A percentile compares a stretch with the other conserved stretches of the same genome.
Conservation (phyloP, 2,888 invertebrate genomes). For the Invenusta paracnida region DNA sequence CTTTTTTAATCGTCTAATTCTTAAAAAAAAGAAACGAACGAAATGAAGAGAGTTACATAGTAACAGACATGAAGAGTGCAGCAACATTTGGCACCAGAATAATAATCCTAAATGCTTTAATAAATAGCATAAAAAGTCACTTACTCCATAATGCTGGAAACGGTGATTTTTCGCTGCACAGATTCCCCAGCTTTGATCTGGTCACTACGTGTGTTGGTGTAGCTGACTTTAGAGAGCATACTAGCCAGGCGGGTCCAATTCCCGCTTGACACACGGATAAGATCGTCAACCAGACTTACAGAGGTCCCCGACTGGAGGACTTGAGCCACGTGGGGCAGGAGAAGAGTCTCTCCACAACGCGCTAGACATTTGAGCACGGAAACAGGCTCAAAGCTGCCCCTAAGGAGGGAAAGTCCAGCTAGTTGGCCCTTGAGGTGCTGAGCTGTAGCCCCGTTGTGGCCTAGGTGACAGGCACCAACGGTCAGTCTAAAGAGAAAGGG, state of each 20-base stretch:
- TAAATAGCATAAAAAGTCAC: too few species aligned
- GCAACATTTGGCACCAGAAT: too few species aligned
- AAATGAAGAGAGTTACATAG: too few species aligned
- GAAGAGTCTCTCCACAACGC: conserved; percentile 24
- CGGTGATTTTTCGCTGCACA: background rate
- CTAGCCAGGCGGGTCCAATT: background rate
- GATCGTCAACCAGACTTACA: background rate
- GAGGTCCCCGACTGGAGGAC: conserved; percentile 20
- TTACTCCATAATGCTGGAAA: background rate
- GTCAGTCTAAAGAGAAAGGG: background rate
- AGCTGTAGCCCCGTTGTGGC: background rate
- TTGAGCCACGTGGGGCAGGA: conserved; percentile 28
- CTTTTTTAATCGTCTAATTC: too few species aligned
- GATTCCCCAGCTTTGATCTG: background rate
- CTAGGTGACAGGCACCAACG: conserved; percentile 27
- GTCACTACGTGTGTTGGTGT: background rate
- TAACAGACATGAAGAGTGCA: too few species aligned
- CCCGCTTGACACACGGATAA: background rate
- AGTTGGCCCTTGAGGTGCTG: conserved; percentile 34
- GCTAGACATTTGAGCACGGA: conserved; percentile 4
- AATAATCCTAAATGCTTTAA: too few species aligned
- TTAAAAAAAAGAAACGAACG: too few species aligned
- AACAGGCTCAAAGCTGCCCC: background rate
- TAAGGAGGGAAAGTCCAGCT: conserved; percentile 11
- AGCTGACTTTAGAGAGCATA: background rate